Base-by-base conservation (phyloP, 1,140 invertebrate genomes). In the Galendromus occidentalis region DNA sequence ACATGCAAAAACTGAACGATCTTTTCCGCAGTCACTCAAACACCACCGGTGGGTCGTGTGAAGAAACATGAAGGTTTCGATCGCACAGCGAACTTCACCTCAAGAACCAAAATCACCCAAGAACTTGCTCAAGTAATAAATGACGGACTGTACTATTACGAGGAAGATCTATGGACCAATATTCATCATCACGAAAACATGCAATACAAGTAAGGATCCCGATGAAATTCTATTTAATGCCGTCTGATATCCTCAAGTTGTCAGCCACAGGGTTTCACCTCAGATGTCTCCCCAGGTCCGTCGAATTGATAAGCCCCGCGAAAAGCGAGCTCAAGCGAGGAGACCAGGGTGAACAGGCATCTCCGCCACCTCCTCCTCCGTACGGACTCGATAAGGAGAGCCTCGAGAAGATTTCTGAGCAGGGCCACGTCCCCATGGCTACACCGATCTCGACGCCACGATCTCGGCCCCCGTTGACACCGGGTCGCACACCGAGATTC, bases 121-220 rank as follows among this genome's bases (percentile, higher is more conserved):
- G 92, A 97, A 72, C 78, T 95, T 67, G 88, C 86, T 68, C 85
- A 91, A 75, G 84, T 87, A 12, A 98, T 98, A 69, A 93, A 95
- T 73, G 90, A 97, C 78, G 93, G 92, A 7, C 79, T 98, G 6
- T 85, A 82, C 73, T 88, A 91, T 73, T 98, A 97, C 73, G 93
- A 98, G 77, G 86, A 92, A 72, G 87, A 91, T 74, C 76, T 92
- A 33, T 88, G 86, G 86, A 81, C 78, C 22, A 67, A 71, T 64
- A 28, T 55, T 22, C 33, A 59, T 9, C 51, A 59, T 9, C 51
- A 59, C 22, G 51, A 59, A 41, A 65, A 33, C n/a, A 65, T 65
- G 42, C 64, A 41, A 65, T 59, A 59, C 51, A 59, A 59, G 51
- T 59, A 65, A 17, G 42, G 64, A 55, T 47, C 18, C 25, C 14